These are phyloP conservation scores for Melipona quadrifasciata DNA, from an alignment of 1,140 invertebrate species.

Conservation along the genomic window DNA sequence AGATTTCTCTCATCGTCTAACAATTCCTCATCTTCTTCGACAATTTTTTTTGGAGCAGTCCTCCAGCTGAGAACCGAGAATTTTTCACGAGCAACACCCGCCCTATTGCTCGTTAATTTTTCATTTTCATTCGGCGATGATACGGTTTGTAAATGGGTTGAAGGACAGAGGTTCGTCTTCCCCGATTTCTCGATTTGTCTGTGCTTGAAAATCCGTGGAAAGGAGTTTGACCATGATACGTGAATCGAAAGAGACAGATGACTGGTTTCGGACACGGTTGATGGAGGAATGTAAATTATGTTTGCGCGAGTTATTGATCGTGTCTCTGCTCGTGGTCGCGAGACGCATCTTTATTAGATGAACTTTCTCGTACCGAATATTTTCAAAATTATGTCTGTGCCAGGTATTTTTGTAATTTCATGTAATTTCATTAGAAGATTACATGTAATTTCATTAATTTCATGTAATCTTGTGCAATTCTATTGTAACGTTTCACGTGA, in stretches of 20 bases:
- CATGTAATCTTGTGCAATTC: no score
- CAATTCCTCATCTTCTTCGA: no score
- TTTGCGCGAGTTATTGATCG: slow-evolving; percentile 1
- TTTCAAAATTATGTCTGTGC: no score
- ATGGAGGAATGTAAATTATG: slow-evolving; percentile 4
- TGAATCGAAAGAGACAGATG: neutral
- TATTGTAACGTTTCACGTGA: no score
- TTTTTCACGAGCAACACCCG: slow-evolving; percentile 16
- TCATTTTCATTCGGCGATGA: neutral
- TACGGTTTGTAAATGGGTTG: neutral
- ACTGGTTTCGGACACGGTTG: neutral
- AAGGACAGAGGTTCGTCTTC: no score
- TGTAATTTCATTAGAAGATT: no score
- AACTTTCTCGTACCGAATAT: neutral
- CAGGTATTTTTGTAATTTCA: no score
- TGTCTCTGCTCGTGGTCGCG: neutral
- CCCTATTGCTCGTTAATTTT: slow-evolving; percentile 23
- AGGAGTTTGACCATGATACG: neutral
- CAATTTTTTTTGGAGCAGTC: slow-evolving; percentile 2
- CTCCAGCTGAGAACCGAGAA: neutral
- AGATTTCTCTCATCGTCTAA: neutral
- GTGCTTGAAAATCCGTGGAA: neutral
- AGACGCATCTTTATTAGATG: neutral
- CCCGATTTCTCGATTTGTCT: no score
- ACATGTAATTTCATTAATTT: no score